These are phyloP conservation scores for Mastigias papua DNA, from an alignment of 30 jellyfish, hydroid and myxozoan genomes.

Conservation along the genomic window DNA sequence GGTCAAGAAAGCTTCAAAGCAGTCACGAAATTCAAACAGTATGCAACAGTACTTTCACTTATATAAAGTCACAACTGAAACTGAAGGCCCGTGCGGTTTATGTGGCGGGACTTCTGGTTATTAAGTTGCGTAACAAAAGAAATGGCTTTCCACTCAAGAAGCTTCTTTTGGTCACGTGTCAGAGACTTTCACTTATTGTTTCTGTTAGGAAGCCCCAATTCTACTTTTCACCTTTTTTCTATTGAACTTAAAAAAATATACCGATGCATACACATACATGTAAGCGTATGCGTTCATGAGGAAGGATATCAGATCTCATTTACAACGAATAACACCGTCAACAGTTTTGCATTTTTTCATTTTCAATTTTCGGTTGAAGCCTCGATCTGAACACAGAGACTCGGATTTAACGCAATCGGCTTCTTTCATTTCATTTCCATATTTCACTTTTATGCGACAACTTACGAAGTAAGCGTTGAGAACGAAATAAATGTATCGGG, in stretches of 20 bases:
- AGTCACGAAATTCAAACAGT: too few relatives aligned
- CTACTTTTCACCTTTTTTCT: neutral
- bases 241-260: too few relatives aligned
- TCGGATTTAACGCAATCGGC: neutral
- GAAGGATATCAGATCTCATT: neutral
- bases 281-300: neutral
- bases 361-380: slow-evolving; percentile 6
- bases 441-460: neutral
- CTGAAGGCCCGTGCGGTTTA: neutral
- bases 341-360: neutral
- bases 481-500: neutral
- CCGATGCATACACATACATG: too few relatives aligned
- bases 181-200: neutral
- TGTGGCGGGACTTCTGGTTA: neutral
- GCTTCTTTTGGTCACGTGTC: neutral
- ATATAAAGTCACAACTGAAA: neutral
- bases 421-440: neutral
- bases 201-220: neutral
- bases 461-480: neutral
- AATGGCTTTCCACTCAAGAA: neutral
- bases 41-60: too few relatives aligned
- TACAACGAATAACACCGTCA: neutral
- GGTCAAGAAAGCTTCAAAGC: too few relatives aligned
- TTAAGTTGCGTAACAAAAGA: neutral
- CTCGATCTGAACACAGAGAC: neutral